Evolutionary conservation across 2,797 vertebrate genomes (phyloP).

Genomic region (Pelochelys cantorii): DNA sequence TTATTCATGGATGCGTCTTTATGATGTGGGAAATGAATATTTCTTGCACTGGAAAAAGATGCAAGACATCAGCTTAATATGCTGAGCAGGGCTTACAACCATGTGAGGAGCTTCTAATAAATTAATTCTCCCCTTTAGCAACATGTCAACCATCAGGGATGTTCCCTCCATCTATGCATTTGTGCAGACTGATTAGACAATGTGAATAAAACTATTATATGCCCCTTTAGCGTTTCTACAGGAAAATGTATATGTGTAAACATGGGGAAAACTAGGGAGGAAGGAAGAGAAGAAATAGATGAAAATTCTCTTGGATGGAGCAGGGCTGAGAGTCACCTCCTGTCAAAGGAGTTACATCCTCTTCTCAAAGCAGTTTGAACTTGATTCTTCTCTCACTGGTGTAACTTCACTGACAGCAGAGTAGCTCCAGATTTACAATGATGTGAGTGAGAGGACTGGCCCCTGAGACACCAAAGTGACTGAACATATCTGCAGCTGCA

Average conservation of each 20-base stretch:
- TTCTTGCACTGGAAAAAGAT: constrained; percentile 66
- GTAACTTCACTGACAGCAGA: neutral
- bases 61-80: constrained; percentile 69
- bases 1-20: constrained; percentile 75
- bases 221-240: constrained; percentile 22
- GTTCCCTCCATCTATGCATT: constrained; percentile 29
- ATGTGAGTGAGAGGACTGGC: neutral
- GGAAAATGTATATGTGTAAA: constrained; percentile 33
- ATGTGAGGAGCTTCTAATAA: constrained; percentile 40
- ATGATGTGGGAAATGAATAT: constrained; percentile 73
- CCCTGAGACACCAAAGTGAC: neutral
- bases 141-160: constrained; percentile 57
- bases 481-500: neutral
- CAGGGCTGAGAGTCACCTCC: neutral
- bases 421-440: neutral
- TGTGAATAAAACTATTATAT: neutral
- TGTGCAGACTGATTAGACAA: constrained; percentile 42
- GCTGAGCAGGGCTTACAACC: constrained; percentile 52
- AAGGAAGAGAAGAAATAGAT: neutral
- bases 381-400: neutral
- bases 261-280: neutral
- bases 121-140: constrained; percentile 70
- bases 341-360: neutral
- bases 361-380: neutral
- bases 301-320: neutral